These are phyloP conservation scores for Chascanopsetta lugubris DNA, from an alignment of 2,113 vertebrate genomes.

Conservation along the genomic window DNA sequence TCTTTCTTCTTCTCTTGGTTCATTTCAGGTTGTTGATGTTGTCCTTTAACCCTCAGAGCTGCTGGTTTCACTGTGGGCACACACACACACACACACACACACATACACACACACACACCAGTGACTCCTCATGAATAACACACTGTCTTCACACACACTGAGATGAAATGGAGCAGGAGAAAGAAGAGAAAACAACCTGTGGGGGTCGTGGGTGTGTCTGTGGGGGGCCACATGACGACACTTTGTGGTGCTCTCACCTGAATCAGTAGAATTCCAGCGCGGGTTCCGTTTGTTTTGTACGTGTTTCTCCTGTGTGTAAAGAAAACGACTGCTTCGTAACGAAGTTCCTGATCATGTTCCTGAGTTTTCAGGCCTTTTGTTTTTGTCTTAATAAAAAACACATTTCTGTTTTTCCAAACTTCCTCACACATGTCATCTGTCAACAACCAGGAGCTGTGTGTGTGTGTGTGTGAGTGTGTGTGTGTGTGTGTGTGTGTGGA, in stretches of 20 bases:
- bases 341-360: slow-evolving; percentile 78
- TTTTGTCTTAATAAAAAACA: slow-evolving; percentile 82
- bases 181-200: not conserved
- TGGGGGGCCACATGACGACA: slow-evolving; percentile 26
- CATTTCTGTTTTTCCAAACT: slow-evolving; percentile 70
- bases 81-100: too few relatives aligned
- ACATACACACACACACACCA: too few relatives aligned
- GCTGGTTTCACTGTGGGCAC: not conserved
- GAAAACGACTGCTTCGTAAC: slow-evolving; percentile 79
- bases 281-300: slow-evolving; percentile 51
- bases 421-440: not conserved
- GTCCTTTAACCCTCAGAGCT: not conserved
- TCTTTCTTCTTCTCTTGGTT: not conserved
- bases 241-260: slow-evolving; percentile 63
- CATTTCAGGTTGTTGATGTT: not conserved
- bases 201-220: slow-evolving; percentile 1
- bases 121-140: too few relatives aligned
- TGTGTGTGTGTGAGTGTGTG: slow-evolving; percentile 3
- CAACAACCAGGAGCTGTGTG: not conserved
- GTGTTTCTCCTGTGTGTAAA: slow-evolving; percentile 56
- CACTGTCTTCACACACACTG: too few relatives aligned
- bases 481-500: not conserved
- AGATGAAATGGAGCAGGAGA: too few relatives aligned
- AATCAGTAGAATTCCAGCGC: slow-evolving; percentile 43
- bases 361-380: slow-evolving; percentile 76